These are phyloP conservation scores for Manduca sexta DNA, from an alignment of 1,140 invertebrate species.

Conservation along the genomic window DNA sequence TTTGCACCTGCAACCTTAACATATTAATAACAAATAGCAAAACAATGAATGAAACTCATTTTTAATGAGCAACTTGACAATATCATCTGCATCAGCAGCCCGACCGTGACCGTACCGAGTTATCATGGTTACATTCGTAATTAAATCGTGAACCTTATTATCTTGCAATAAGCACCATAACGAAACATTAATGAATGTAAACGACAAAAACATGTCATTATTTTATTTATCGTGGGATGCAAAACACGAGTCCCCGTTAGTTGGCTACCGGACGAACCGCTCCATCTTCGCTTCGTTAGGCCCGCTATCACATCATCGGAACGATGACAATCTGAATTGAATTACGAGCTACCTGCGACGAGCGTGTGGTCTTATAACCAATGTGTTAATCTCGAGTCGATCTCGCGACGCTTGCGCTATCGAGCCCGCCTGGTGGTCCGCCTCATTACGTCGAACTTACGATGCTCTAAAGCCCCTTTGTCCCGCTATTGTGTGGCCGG, in stretches of 20 bases:
- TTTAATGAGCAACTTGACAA: not conserved
- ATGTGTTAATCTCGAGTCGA: slow-evolving; percentile 60
- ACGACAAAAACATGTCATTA: slow-evolving; percentile 18
- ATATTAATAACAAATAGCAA: slow-evolving; percentile 11
- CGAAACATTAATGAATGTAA: slow-evolving; percentile 5
- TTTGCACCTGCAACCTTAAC: no score
- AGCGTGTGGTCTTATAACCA: slow-evolving; percentile 61
- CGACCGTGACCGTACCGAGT: not conserved
- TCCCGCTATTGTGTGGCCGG: slow-evolving; percentile 51
- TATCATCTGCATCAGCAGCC: not conserved
- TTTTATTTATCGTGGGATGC: slow-evolving; percentile 18
- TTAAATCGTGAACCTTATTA: not conserved
- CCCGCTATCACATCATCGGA: slow-evolving; percentile 55
- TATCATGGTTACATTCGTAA: not conserved
- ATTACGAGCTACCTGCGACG: slow-evolving; percentile 65
- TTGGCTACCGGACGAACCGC: slow-evolving; percentile 36
- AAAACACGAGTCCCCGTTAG: slow-evolving; percentile 35
- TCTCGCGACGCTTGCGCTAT: slow-evolving; percentile 56
- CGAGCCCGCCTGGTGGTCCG: slow-evolving; percentile 55
- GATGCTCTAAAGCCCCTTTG: slow-evolving; percentile 32
- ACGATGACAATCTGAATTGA: slow-evolving; percentile 70
- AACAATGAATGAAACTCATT: slow-evolving; percentile 12
- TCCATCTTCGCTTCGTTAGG: slow-evolving; percentile 63
- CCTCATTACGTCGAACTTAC: slow-evolving; percentile 57
- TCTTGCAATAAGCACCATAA: slow-evolving; percentile 2